phyloP scores from a whole-genome alignment of 2,113 vertebrate species.

The Misgurnus mizolepis region DNA sequence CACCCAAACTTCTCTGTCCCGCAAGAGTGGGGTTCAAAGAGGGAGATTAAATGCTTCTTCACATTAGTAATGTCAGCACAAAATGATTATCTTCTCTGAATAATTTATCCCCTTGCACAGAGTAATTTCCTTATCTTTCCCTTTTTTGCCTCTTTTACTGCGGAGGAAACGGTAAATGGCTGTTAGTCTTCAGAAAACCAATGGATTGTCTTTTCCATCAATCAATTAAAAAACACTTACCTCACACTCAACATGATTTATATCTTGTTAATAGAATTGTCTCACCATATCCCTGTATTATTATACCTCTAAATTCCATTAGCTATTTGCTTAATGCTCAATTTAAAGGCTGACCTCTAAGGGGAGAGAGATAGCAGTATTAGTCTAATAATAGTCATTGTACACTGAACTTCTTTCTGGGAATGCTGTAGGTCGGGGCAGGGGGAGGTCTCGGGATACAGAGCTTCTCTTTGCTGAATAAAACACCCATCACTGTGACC shows the following conservation, averaged over 20 bases:
- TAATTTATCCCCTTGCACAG: conserved; percentile 89
- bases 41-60: conserved; percentile 97
- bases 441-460: conserved; percentile 67
- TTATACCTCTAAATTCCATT: conserved; percentile 98
- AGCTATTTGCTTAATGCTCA: conserved; percentile 94
- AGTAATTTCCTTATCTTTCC: conserved; percentile 91
- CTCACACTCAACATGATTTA: conserved; percentile 99
- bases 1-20: conserved; percentile 64
- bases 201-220: conserved; percentile 94
- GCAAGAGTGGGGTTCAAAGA: conserved; percentile 69
- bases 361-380: conserved; percentile 79
- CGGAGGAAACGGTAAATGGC: conserved; percentile 87
- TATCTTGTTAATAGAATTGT: conserved; percentile 99
- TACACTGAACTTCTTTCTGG: conserved; percentile 80
- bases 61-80: conserved; percentile 99
- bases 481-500: conserved; percentile 49
- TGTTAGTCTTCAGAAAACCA: conserved; percentile 88
- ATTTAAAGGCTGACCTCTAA: conserved; percentile 90
- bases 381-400: conserved; percentile 78
- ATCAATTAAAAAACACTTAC: conserved; percentile 99
- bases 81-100: conserved; percentile 97
- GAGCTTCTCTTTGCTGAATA: conserved; percentile 54
- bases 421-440: conserved; percentile 83
- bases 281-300: conserved; percentile 99
- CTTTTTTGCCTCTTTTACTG: conserved; percentile 85